phyloP scores from a whole-genome alignment of 2,888 invertebrate genomes.

The Odontomyia ornata region DNA sequence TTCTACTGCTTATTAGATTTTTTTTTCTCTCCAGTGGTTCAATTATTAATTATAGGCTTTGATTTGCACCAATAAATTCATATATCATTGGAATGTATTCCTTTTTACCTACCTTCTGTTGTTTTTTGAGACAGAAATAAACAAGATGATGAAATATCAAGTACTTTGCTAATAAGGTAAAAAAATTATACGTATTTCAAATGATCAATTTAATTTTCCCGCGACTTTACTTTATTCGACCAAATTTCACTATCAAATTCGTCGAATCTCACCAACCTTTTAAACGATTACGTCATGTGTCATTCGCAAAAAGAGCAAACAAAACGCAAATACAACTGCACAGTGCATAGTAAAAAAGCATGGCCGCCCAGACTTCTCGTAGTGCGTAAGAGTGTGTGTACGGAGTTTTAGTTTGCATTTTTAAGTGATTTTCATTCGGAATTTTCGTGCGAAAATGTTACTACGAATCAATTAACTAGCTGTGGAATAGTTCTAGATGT shows the following conservation, averaged over 20 bases:
- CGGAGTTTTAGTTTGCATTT: constrained; percentile 25
- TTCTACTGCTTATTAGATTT: no score
- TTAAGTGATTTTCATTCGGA: constrained; percentile 14
- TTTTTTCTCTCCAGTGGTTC: no score
- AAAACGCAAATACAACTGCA: constrained; percentile 42
- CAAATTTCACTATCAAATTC: neutral
- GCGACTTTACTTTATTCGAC: neutral
- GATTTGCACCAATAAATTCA: no score
- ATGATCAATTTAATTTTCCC: neutral
- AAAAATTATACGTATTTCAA: no score
- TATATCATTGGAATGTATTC: no score
- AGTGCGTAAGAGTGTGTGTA: constrained; percentile 37
- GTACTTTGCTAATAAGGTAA: no score
- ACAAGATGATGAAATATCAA: no score
- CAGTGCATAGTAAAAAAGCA: constrained; percentile 45
- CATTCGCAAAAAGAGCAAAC: constrained; percentile 37
- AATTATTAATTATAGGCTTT: no score
- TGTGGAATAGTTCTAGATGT: constrained; percentile 28
- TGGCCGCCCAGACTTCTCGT: constrained; percentile 42
- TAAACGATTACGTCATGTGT: constrained; percentile 43
- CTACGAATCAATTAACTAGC: constrained; percentile 37
- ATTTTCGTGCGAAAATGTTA: constrained; percentile 28
- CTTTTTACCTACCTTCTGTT: no score
- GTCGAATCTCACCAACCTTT: constrained; percentile 33
- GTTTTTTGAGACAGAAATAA: no score